Evolutionary conservation across 2,113 vertebrate genomes (phyloP).

Genomic region (Rhodinocichla rosea): DNA sequence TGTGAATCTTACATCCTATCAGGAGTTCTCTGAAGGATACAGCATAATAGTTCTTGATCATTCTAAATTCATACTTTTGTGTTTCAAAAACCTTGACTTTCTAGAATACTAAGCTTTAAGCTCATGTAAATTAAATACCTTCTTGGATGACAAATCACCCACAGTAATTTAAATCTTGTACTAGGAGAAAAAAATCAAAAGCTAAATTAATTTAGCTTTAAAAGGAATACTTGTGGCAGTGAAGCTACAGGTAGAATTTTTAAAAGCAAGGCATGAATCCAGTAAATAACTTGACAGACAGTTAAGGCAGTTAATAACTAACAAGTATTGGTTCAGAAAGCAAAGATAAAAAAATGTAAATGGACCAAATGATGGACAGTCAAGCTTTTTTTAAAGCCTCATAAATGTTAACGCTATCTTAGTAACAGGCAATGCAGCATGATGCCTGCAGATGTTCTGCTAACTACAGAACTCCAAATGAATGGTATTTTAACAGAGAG

Average conservation of each 20-base stretch:
- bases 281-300: neutral
- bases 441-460: neutral
- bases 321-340: neutral
- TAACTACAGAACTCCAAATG: neutral
- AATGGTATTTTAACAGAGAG: neutral
- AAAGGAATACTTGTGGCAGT: neutral
- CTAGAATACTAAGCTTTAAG: neutral
- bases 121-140: neutral
- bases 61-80: neutral
- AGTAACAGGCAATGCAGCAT: neutral
- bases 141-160: neutral
- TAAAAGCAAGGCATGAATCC: neutral
- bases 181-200: neutral
- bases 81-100: neutral
- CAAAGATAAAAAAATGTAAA: neutral
- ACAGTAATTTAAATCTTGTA: neutral
- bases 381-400: neutral
- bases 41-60: neutral
- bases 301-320: neutral
- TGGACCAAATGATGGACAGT: neutral
- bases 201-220: neutral
- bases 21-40: neutral
- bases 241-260: neutral
- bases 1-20: neutral
- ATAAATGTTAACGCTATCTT: neutral